Conservation (phyloP, 2,113 vertebrate genomes). For the western clawed frog (Xenopus tropicalis) region UCB_Xtro_10.0 CM004450.2:55914001-55914500, state of each 20-base stretch:
- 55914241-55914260: constrained; percentile 37
- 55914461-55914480: constrained; percentile 29
- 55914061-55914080: too few relatives aligned
- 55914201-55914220: constrained; percentile 41
- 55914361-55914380: constrained; percentile 26
- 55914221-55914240: constrained; percentile 27
- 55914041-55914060: too few relatives aligned
- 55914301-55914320: constrained; percentile 31
- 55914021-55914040: too few relatives aligned
- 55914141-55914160: too few relatives aligned
- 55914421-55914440: constrained; percentile 36
- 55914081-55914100: too few relatives aligned
- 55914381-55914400: constrained; percentile 34
- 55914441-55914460: constrained; percentile 36
- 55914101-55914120: too few relatives aligned
- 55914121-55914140: too few relatives aligned
- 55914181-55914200: constrained; percentile 3
- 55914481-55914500: constrained; percentile 16
- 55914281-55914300: constrained; percentile 29
- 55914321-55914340: constrained; percentile 1
- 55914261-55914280: constrained; percentile 38
- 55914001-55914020: too few relatives aligned
- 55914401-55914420: constrained; percentile 33
- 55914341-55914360: constrained; percentile 19
- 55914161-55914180: too few relatives aligned